Base-by-base conservation (phyloP, 2,797 vertebrate genomes). In the Ptychobarbus kaznakovi region DNA sequence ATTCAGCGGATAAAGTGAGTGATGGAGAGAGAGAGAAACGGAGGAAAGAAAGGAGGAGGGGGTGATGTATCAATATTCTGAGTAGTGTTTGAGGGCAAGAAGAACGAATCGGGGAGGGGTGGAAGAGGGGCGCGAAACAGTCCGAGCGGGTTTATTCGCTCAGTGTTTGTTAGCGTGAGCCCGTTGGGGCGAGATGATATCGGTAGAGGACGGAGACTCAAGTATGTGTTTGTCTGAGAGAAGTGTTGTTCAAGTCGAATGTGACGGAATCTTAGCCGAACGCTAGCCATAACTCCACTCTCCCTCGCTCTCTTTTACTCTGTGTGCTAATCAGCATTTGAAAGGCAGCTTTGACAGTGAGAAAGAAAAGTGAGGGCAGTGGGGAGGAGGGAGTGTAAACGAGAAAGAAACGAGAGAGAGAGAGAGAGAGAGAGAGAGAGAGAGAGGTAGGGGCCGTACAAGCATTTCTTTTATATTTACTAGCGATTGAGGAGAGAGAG, bases 21-120 rank as follows among this genome's bases (percentile, higher is more conserved):
- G 95, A 96, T 95, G 93, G 94, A 94, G 94, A 91, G 93, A 86
- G 85, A 84, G 86, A 89, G 87, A 86, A 88, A 80, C 79, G 87
- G 91, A 92, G 92, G 92, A 90, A 69, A 83, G 86, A 85, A 86
- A 90, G 73, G 85, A 66, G 81, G 90, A 87, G 87, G 93, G 95
- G 93, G 94, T 93, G 93, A 94, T 95, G 95, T 96, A 95, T 96
- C 95, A 96, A 96, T 96, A 96, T 96, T 96, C 95, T 93, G 95
- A 95, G 95, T 95, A 95, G 95, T 95, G 94, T 96, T 95, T 96
- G 95, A 96, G 95, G 94, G 95, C 94, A 95, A 94, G 94, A 94
- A 93, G 94, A 96, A 95, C 93, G 94, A 96, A 94, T 92, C 90
- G 91, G 79, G 87, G 69, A 87, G 84, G 87, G 81, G 76, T 70